Evolutionary conservation across 1,140 invertebrate genomes (phyloP).

Genomic region (Camponotus pennsylvanicus): DNA sequence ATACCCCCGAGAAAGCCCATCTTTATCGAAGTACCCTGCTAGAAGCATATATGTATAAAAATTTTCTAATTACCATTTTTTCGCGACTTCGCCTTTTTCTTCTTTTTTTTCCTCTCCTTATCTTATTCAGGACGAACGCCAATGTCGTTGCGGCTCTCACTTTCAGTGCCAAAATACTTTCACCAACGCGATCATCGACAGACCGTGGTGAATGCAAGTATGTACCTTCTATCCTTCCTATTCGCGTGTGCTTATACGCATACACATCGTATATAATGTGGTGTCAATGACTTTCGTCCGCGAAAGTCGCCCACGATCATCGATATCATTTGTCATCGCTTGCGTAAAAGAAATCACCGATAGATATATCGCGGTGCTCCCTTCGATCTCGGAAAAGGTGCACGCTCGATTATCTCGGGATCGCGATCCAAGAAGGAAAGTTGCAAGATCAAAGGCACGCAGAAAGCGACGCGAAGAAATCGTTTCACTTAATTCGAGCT

Average conservation of each 20-base stretch:
- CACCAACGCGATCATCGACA: conserved; percentile 57
- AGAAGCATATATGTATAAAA: background rate
- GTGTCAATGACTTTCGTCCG: conserved; percentile 68
- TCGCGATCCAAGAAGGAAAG: conserved; percentile 27
- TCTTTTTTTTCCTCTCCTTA: background rate
- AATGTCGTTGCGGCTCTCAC: conserved; percentile 69
- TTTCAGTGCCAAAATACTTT: conserved; percentile 78
- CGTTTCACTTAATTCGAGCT: background rate
- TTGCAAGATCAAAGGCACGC: background rate
- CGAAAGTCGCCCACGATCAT: conserved; percentile 61
- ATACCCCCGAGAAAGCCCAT: too few relatives aligned
- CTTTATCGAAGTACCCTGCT: too few relatives aligned
- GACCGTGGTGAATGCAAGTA: conserved; percentile 29
- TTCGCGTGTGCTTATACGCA: conserved; percentile 16
- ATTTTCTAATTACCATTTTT: background rate
- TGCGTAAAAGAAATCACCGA: conserved; percentile 54
- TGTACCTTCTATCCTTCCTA: conserved; percentile 49
- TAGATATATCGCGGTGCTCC: background rate
- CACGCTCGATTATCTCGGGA: background rate
- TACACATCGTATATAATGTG: conserved; percentile 33
- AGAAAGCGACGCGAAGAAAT: conserved; percentile 6
- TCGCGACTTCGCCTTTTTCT: background rate
- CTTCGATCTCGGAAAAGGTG: conserved; percentile 23
- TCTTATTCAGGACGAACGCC: background rate
- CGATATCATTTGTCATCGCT: conserved; percentile 49